phyloP scores from a whole-genome alignment of 2,113 vertebrate species.

The Pomatostomus ruficeps region DNA sequence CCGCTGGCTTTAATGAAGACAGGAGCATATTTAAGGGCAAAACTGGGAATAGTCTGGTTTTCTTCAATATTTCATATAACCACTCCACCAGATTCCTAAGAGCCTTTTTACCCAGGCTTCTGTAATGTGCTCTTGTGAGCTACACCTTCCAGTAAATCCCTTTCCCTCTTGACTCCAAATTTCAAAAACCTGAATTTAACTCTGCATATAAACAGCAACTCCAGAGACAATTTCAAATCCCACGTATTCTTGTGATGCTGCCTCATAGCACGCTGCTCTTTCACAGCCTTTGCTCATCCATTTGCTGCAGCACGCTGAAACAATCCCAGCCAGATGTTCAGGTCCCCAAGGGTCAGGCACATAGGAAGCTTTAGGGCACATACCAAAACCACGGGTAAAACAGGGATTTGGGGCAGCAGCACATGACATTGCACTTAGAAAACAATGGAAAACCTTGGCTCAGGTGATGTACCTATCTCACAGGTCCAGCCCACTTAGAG shows the following conservation, averaged over 20 bases:
- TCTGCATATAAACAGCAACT: background rate
- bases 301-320: background rate
- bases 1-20: background rate
- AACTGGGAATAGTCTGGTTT: background rate
- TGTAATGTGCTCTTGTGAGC: slow-evolving; percentile 3
- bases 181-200: slow-evolving; percentile 32
- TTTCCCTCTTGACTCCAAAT: background rate
- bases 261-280: fast-evolving
- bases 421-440: background rate
- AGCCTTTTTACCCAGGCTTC: background rate
- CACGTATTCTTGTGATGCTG: background rate
- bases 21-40: background rate
- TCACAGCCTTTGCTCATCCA: background rate
- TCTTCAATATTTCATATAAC: background rate
- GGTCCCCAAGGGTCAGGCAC: background rate
- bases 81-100: background rate
- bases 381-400: background rate
- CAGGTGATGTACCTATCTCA: background rate
- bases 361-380: background rate
- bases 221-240: slow-evolving; percentile 9
- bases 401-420: background rate
- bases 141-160: background rate
- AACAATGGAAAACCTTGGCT: background rate
- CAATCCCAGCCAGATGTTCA: background rate
- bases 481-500: background rate